Percentiles rank a stretch among this genome's conserved stretches.
These are phyloP conservation scores for Salvator merianae DNA, from an alignment of 2,113 vertebrate genomes.

Conservation along the genomic window DNA sequence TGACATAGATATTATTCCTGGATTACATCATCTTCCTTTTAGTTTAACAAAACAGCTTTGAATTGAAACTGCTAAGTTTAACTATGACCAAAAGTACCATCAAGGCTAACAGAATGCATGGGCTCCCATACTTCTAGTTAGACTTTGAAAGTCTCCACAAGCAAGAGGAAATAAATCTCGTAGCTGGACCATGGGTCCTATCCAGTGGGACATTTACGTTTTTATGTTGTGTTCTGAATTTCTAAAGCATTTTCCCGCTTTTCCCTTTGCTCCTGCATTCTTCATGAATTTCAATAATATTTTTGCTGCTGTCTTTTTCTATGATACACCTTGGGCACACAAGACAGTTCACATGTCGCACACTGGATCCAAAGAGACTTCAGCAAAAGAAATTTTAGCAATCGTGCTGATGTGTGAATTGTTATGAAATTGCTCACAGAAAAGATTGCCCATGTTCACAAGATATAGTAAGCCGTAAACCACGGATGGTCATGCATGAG, in stretches of 20 bases:
- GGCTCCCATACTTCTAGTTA: background rate
- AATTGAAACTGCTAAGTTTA: background rate
- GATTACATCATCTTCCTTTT: slow-evolving; percentile 14
- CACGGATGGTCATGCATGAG: background rate
- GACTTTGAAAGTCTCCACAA: slow-evolving; percentile 23
- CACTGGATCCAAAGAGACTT: background rate
- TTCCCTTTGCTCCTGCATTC: background rate
- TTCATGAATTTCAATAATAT: slow-evolving; percentile 32
- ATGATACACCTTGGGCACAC: background rate
- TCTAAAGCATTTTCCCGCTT: slow-evolving; percentile 36
- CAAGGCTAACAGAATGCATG: background rate
- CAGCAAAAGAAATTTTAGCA: background rate
- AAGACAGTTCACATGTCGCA: background rate
- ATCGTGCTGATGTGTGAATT: no score
- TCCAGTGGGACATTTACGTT: no score
- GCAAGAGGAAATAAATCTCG: slow-evolving; percentile 52
- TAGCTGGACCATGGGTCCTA: no score
- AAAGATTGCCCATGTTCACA: background rate
- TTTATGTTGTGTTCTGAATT: no score
- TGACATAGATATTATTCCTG: slow-evolving; percentile 15
- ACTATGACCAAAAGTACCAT: background rate
- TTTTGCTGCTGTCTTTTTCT: background rate
- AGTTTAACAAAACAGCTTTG: background rate
- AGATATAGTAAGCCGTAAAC: background rate
- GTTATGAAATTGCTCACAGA: background rate